phyloP scores from a whole-genome alignment of 2,113 vertebrate genomes.

The Poicephalus gulielmi region DNA sequence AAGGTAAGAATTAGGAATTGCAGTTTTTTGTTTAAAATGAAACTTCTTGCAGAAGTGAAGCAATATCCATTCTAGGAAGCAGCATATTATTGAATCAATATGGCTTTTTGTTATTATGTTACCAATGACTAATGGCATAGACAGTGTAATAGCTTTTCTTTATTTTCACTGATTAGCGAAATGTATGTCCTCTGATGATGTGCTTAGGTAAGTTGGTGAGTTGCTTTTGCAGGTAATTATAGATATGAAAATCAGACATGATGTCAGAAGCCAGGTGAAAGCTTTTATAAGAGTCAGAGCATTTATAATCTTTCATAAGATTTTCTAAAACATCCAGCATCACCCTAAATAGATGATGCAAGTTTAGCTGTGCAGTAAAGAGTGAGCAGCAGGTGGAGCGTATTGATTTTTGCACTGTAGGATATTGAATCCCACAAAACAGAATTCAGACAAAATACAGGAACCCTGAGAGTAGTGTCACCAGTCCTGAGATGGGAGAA shows the following conservation, averaged over 20 bases:
- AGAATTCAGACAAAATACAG: background rate
- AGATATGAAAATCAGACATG: background rate
- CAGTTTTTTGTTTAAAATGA: background rate
- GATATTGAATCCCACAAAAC: background rate
- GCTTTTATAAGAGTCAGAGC: background rate
- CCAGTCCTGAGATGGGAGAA: background rate
- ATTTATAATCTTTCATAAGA: background rate
- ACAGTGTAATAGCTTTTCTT: background rate
- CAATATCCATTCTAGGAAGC: background rate
- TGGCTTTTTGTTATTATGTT: background rate
- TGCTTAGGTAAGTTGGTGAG: background rate
- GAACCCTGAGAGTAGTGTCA: background rate
- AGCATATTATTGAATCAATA: background rate
- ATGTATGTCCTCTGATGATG: background rate
- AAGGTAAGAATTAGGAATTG: background rate
- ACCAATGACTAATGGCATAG: background rate
- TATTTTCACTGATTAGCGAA: background rate
- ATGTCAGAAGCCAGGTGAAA: background rate
- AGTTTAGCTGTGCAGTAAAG: background rate
- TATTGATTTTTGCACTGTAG: conserved; percentile 30
- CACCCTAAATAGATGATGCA: background rate
- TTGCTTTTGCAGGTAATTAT: background rate
- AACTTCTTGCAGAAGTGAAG: background rate
- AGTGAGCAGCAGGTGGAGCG: background rate
- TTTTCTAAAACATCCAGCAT: background rate